These are phyloP conservation scores for Terebella lapidaria DNA, from an alignment of 2,888 invertebrate genomes.

Conservation along the genomic window DNA sequence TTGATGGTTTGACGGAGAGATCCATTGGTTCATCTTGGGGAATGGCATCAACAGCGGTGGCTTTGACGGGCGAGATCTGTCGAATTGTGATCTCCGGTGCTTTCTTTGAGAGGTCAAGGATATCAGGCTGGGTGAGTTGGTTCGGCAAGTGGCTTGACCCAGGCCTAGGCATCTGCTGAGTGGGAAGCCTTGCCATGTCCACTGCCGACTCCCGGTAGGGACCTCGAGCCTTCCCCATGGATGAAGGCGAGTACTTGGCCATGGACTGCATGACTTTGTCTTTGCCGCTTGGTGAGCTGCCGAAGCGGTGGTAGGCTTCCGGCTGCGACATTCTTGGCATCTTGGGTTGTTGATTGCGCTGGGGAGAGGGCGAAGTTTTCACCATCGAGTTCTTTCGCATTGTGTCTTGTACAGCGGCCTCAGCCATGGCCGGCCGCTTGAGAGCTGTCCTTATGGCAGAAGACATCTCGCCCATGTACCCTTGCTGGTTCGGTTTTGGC, in stretches of 20 bases:
- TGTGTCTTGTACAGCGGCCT: too few species aligned
- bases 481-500: not conserved
- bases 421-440: not conserved
- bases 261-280: not conserved
- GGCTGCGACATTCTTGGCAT: not conserved
- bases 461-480: not conserved
- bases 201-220: not conserved
- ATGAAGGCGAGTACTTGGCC: not conserved
- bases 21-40: conserved; percentile 30
- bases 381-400: too few species aligned
- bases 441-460: not conserved
- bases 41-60: too few species aligned
- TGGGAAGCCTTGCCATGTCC: not conserved
- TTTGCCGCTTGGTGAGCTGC: not conserved
- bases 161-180: not conserved
- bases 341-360: not conserved
- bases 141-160: not conserved
- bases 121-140: not conserved
- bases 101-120: conserved; percentile 17
- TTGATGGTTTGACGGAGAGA: conserved; percentile 28
- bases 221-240: not conserved
- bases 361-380: not conserved
- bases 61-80: conserved; percentile 1
- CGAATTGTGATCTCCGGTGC: not conserved
- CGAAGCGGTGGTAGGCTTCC: not conserved